phyloP scores from a whole-genome alignment of 1,140 invertebrate species.

The Pomacea maculata region DNA sequence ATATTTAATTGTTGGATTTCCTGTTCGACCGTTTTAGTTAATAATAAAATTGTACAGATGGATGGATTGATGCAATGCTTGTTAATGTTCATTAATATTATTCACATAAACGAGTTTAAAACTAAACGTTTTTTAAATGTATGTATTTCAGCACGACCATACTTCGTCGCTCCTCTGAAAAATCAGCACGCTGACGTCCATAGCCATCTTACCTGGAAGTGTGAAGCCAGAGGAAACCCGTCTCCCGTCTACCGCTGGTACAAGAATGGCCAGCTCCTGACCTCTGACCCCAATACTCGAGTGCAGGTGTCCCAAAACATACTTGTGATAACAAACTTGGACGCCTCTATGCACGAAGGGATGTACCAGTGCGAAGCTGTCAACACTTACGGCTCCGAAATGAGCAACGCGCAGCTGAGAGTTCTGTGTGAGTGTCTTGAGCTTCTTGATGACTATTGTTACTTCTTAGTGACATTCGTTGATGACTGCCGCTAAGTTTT shows the following conservation, averaged over 20 bases:
- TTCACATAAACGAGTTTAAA: too few species aligned
- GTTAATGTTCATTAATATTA: too few species aligned
- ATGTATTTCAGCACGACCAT: conserved; percentile 77
- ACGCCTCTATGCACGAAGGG: conserved; percentile 77
- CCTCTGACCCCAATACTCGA: conserved; percentile 62
- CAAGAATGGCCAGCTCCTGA: conserved; percentile 74
- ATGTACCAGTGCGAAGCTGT: conserved; percentile 95
- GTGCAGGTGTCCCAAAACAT: conserved; percentile 36
- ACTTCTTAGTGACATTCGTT: conserved; percentile 80
- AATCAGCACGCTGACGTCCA: conserved; percentile 88
- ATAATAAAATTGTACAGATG: neutral
- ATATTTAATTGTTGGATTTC: too few species aligned
- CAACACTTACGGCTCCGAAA: conserved; percentile 87
- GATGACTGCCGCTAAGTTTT: neutral
- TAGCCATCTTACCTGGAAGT: conserved; percentile 87
- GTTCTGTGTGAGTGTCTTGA: conserved; percentile 79
- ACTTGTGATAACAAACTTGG: conserved; percentile 36
- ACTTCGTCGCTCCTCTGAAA: conserved; percentile 88
- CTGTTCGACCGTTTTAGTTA: too few species aligned
- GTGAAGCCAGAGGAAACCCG: conserved; percentile 95
- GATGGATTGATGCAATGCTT: neutral
- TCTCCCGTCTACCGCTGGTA: conserved; percentile 92
- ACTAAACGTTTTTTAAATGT: neutral
- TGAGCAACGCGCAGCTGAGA: conserved; percentile 88
- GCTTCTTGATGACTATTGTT: conserved; percentile 77